Evolutionary conservation across 2,797 vertebrate species (phyloP).

Genomic region (Sitta carolinensis): DNA sequence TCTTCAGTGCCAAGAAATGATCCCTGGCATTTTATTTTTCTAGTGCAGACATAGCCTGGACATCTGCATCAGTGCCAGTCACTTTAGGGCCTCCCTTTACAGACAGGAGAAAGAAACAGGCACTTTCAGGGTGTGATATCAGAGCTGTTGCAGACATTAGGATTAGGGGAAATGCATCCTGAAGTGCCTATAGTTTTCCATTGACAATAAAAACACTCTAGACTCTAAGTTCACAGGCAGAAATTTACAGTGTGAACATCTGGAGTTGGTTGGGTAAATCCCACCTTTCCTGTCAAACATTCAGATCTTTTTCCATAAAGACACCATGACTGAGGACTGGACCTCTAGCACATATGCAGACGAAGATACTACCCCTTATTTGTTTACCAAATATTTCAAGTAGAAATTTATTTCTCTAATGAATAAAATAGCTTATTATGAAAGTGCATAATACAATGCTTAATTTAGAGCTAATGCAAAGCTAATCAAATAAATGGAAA

Average conservation of each 20-base stretch:
- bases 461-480: neutral
- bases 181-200: neutral
- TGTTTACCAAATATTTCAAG: neutral
- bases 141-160: neutral
- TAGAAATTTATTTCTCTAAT: neutral
- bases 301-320: neutral
- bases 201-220: constrained; percentile 11
- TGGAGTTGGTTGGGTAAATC: neutral
- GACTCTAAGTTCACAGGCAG: constrained; percentile 4
- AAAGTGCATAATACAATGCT: neutral
- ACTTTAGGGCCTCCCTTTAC: neutral
- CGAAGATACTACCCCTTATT: neutral
- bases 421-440: neutral
- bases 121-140: neutral
- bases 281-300: neutral
- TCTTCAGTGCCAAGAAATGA: neutral
- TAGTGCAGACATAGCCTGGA: neutral
- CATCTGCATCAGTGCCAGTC: neutral
- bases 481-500: neutral
- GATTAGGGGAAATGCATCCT: neutral
- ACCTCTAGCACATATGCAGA: neutral
- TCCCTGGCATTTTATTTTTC: neutral
- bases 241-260: constrained; percentile 20
- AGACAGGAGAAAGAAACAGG: neutral
- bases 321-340: neutral